Percentiles rank a stretch among this genome's conserved stretches.
phyloP scores from a whole-genome alignment of 2,888 invertebrate species.

The Trichopria drosophilae region DNA sequence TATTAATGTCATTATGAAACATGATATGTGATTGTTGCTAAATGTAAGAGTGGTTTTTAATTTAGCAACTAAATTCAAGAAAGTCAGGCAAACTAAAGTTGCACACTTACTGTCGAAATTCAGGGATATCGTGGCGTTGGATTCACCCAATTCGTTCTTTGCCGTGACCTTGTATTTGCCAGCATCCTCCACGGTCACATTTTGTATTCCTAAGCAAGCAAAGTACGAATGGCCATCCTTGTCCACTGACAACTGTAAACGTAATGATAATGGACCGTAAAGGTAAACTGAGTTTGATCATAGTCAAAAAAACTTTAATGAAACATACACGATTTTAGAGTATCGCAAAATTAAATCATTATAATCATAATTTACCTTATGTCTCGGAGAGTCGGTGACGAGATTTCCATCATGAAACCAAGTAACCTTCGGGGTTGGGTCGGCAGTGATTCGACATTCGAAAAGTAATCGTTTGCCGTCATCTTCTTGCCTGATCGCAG shows the following conservation, averaged over 20 bases:
- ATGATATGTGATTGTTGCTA: too few relatives aligned
- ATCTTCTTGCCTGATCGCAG: constrained; percentile 95
- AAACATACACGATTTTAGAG: too few relatives aligned
- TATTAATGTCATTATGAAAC: too few relatives aligned
- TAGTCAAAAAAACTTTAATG: too few relatives aligned
- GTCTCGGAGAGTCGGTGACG: constrained; percentile 80
- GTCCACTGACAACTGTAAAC: constrained; percentile 77
- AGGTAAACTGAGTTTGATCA: neutral
- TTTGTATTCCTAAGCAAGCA: constrained; percentile 89
- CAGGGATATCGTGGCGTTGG: constrained; percentile 94
- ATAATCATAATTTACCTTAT: constrained; percentile 82
- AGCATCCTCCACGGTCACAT: constrained; percentile 95
- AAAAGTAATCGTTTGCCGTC: constrained; percentile 91
- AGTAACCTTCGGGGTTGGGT: constrained; percentile 83
- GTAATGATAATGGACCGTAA: neutral
- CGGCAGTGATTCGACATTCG: constrained; percentile 92
- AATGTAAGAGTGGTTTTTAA: too few relatives aligned
- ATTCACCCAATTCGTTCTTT: constrained; percentile 97
- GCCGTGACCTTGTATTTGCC: constrained; percentile 96
- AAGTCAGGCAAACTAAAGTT: too few relatives aligned
- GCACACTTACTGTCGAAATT: constrained; percentile 99
- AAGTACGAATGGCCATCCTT: constrained; percentile 93
- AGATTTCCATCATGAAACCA: constrained; percentile 88
- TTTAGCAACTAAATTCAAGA: too few relatives aligned
- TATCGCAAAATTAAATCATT: too few relatives aligned